A percentile compares a stretch with the other conserved stretches of the same genome.
Conservation (phyloP, 2,797 vertebrate species). For the Microctenopoma lineatum region DNA sequence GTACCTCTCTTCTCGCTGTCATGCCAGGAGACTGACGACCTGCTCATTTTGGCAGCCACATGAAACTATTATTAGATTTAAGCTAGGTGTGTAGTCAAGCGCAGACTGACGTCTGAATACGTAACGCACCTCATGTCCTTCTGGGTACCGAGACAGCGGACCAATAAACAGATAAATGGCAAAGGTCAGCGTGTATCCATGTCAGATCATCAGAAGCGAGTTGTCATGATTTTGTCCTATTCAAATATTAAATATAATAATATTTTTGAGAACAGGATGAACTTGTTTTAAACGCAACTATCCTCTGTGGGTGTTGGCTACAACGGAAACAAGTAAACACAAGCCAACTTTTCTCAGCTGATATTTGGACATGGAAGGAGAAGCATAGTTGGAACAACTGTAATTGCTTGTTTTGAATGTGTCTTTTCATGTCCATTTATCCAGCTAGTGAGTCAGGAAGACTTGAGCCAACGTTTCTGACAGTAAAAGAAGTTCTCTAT, state of each 20-base stretch:
- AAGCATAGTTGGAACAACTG: neutral
- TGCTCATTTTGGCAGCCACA: conserved; percentile 54
- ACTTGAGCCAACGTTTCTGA: neutral
- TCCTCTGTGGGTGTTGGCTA: neutral
- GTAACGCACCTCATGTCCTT: conserved; percentile 39
- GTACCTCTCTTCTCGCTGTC: conserved; percentile 36
- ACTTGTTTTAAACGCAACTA: conserved; percentile 3
- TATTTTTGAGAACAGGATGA: conserved; percentile 4
- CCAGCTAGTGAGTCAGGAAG: neutral
- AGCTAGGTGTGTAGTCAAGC: conserved; percentile 39
- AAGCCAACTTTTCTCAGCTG: neutral
- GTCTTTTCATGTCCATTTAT: neutral
- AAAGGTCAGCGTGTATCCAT: conserved; percentile 12
- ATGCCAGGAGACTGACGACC: conserved; percentile 56
- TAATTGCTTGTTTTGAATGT: neutral
- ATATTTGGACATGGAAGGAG: neutral
- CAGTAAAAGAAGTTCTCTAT: neutral
- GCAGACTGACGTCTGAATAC: conserved; percentile 35
- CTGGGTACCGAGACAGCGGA: conserved; percentile 27
- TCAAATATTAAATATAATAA: neutral
- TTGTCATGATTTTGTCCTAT: neutral
- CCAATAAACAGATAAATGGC: conserved; percentile 43
- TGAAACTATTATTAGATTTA: conserved; percentile 53
- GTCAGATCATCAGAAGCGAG: neutral
- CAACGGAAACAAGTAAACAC: neutral